Base-by-base conservation (phyloP, 1,140 invertebrate species). In the Drosophila aff. region DNA sequence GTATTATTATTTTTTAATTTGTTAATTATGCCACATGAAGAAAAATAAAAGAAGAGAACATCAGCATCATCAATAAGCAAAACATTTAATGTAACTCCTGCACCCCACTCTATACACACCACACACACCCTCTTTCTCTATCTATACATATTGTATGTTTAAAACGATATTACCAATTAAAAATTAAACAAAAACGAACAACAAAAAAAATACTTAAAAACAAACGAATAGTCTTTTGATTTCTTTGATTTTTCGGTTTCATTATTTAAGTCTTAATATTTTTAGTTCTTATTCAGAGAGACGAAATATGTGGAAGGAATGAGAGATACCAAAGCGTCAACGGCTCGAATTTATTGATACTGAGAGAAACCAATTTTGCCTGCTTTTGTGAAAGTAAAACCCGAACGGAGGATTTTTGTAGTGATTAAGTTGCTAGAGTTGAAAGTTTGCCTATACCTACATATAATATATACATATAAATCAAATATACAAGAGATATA, bases 1-100 rank as follows among this genome's bases (percentile, higher is more conserved):
- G 79, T 89, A 80, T 89, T 83, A 85, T 86, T 86, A 87, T 84
- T 68, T 81, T 87, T 69, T 87, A 87, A 76, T 86, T 79, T 80
- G 79, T 86, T 87, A 72, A 65, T 44, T 52, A 62, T 71, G 41
- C 60, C 63, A 47, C 81, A 52, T 41, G 44, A 64, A 75, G 28
- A 47, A 47, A 73, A 69, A 44, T 36, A 16, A 62, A 74, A 28
- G 40, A 59, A 62, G 21, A 41, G 15, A 26, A 50, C 9, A 38
- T 38, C 31, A 52, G 3, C 50, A 38, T 21, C 52, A 38, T 23
- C 33, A 50, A 64, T 31, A 49, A 55, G 72, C 55, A 67, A 49
- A 73, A 82, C 79, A 82, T 80, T 80, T 73, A 87, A 87, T 78
- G 84, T 83, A 89, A 89, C 80, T 68, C 73, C 46, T 44, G 28